A percentile compares a stretch with the other conserved stretches of the same genome.
phyloP scores from a whole-genome alignment of 2,113 vertebrate species.

The Caloenas nicobarica region DNA sequence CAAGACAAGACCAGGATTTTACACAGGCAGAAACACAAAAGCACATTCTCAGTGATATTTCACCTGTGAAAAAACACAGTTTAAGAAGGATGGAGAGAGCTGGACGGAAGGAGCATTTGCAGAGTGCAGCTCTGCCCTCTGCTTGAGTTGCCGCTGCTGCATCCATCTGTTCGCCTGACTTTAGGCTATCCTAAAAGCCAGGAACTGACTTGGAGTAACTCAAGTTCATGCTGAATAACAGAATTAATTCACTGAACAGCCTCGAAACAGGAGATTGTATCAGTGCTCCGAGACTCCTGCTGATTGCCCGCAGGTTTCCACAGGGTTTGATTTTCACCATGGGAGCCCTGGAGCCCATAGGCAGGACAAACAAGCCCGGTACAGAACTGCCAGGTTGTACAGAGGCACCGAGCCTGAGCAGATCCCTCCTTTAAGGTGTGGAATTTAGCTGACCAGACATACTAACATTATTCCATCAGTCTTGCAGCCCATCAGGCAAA shows the following conservation, averaged over 20 bases:
- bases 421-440: neutral
- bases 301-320: neutral
- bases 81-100: neutral
- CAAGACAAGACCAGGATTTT: neutral
- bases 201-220: neutral
- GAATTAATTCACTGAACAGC: neutral
- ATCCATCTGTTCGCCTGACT: neutral
- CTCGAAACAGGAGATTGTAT: neutral
- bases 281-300: neutral
- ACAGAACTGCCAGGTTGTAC: accelerated
- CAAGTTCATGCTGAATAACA: neutral
- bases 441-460: neutral
- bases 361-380: accelerated
- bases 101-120: neutral
- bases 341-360: neutral
- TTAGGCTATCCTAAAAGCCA: neutral
- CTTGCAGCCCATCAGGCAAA: neutral
- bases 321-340: neutral
- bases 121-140: neutral
- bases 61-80: neutral
- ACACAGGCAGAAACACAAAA: neutral
- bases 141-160: neutral
- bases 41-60: neutral
- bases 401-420: neutral
- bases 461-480: neutral